Evolutionary conservation across 2,797 vertebrate genomes (phyloP).

Genomic region (Microctenopoma lineatum): DNA sequence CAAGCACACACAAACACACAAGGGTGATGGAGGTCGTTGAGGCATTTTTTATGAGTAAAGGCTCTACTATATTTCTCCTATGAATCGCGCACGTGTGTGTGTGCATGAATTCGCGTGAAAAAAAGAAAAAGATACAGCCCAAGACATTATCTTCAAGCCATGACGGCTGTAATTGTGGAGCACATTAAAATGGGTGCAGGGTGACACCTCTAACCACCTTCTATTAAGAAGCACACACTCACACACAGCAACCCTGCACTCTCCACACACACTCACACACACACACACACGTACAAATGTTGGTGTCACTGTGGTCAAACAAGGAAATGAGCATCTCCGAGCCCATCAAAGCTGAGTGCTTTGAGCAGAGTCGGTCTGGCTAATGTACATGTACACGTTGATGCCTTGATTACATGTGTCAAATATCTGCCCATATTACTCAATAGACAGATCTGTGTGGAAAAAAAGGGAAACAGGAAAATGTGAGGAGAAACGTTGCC

Average conservation of each 20-base stretch:
- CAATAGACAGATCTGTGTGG: slow-evolving; percentile 44
- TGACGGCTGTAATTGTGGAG: slow-evolving; percentile 88
- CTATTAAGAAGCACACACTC: slow-evolving; percentile 78
- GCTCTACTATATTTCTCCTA: slow-evolving; percentile 78
- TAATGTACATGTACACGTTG: slow-evolving; percentile 74
- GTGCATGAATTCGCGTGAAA: slow-evolving; percentile 33
- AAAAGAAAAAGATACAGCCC: slow-evolving; percentile 60
- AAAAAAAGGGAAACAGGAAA: slow-evolving; percentile 32
- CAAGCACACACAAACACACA: slow-evolving; percentile 35
- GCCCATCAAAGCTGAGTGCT: slow-evolving; percentile 73
- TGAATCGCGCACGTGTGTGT: slow-evolving; percentile 38
- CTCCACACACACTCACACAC: slow-evolving; percentile 14
- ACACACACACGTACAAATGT: slow-evolving; percentile 36
- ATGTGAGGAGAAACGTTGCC: slow-evolving; percentile 1
- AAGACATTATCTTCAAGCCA: slow-evolving; percentile 79
- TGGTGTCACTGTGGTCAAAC: slow-evolving; percentile 79
- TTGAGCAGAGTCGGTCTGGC: slow-evolving; percentile 63
- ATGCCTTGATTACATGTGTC: slow-evolving; percentile 84
- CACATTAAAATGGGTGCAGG: slow-evolving; percentile 86
- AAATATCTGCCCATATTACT: slow-evolving; percentile 42
- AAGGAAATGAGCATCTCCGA: slow-evolving; percentile 70
- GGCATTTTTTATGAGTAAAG: slow-evolving; percentile 86
- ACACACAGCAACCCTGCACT: slow-evolving; percentile 44
- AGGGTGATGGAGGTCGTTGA: slow-evolving; percentile 77
- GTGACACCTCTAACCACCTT: slow-evolving; percentile 83